These are phyloP conservation scores for Spinus pinus DNA, from an alignment of 2,797 vertebrate species.

Conservation along the genomic window DNA sequence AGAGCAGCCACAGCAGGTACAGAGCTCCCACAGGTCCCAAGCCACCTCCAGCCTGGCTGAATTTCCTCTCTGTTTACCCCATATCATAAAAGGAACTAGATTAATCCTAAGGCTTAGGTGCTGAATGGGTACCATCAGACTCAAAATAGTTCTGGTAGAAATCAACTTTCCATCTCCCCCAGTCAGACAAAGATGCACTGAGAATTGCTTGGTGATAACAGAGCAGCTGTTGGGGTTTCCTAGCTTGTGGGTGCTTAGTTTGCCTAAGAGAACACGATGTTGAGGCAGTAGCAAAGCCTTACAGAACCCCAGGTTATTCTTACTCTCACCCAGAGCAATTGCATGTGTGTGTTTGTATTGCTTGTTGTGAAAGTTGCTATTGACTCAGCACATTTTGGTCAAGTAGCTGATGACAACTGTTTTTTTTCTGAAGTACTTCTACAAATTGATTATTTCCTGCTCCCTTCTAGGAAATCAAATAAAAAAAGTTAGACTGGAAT, in stretches of 20 bases:
- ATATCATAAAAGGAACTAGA: background rate
- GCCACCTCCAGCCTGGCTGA: background rate
- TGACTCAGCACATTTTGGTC: background rate
- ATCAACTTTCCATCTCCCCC: background rate
- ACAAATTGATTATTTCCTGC: background rate
- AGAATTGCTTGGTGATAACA: background rate
- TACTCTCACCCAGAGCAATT: background rate
- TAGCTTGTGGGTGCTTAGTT: background rate
- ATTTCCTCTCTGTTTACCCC: background rate
- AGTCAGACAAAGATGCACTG: background rate
- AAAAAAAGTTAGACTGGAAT: background rate
- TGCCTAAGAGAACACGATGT: background rate
- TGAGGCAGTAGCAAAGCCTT: background rate
- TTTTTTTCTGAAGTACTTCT: background rate
- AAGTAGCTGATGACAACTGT: background rate
- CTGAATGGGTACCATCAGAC: background rate
- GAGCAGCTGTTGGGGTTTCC: background rate
- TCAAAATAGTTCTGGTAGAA: background rate
- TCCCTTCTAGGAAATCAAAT: background rate
- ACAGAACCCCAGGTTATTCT: background rate
- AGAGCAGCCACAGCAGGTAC: background rate
- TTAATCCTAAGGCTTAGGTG: background rate
- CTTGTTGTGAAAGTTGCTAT: background rate
- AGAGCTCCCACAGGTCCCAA: background rate
- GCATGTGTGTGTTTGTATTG: no score